Evolutionary conservation across 2,888 invertebrate species (phyloP), one percentile per base, ranked within the genome.

Genomic region (Morpho achilles): DNA sequence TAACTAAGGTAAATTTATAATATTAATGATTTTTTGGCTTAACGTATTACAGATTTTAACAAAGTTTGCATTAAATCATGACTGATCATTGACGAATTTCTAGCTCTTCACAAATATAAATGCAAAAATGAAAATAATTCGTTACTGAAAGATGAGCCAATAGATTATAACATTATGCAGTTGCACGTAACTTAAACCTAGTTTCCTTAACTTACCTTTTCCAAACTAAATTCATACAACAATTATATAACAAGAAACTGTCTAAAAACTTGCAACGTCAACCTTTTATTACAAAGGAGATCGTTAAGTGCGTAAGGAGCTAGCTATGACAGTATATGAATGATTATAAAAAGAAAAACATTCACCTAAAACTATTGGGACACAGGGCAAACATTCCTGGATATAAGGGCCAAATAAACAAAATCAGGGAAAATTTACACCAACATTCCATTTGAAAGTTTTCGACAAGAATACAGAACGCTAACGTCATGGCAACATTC

Each of bases 401-500:
- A 76, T 69, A 76, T 81, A 74, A 70, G 70, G 49, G 67, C 72
- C 72, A 75, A 76, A 74, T 75, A 76, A 68, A 76, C 32, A 79
- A 80, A 75, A 70, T 68, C 69, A 72, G 73, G 69, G 77, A 73
- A 82, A 88, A 84, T 85, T 80, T 93, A 93, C 93, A 93, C 93
- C 93, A 93, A 93, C 93, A 93, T 93, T 93, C 93, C 93, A 93
- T 93, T 93, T 92, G 92, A 86, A 76, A 80, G 67, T 54, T 72
- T 82, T 79, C 83, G 70, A 75, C 84, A 82, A 80, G 78, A 69
- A 73, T 49, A 78, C 75, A 62, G 74, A 73, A 74, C 67, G 69
- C 69, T 70, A 73, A 74, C 65, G 84, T 81, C 76, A 65, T 84
- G 84, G 86, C 88, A 89, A 88, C 88, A 88, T 78, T 77, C 58